phyloP scores from a whole-genome alignment of 2,113 vertebrate genomes.

The Nothoprocta pentlandii region DNA sequence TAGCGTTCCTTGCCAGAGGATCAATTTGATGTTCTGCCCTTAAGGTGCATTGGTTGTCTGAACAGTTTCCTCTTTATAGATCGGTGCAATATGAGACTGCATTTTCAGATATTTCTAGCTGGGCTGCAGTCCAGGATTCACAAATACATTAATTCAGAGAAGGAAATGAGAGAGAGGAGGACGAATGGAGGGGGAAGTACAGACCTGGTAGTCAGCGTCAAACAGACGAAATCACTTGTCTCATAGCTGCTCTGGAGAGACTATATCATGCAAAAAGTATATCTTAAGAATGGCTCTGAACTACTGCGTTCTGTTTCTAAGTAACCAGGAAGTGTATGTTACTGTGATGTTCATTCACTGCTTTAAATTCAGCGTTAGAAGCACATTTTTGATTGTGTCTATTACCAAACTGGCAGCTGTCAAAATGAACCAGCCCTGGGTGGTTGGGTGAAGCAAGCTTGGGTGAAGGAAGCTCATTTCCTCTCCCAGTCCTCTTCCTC shows the following conservation, averaged over 20 bases:
- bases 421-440: neutral
- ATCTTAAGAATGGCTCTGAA: constrained; percentile 38
- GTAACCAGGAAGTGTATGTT: neutral
- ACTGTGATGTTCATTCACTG: neutral
- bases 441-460: too few species aligned
- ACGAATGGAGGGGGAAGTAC: constrained; percentile 24
- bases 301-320: constrained; percentile 37
- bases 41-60: constrained; percentile 72
- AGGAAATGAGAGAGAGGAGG: constrained; percentile 51
- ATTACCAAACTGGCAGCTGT: neutral
- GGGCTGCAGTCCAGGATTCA: constrained; percentile 67
- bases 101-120: constrained; percentile 73
- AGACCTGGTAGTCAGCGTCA: constrained; percentile 46
- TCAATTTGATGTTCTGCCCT: constrained; percentile 69
- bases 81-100: constrained; percentile 67
- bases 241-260: neutral
- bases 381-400: neutral
- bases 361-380: constrained; percentile 11
- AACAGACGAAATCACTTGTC: constrained; percentile 47
- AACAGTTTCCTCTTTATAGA: constrained; percentile 76
- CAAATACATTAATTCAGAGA: constrained; percentile 73
- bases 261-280: neutral
- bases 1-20: constrained; percentile 66
- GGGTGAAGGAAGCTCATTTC: neutral
- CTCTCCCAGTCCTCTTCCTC: neutral